A percentile compares a stretch with the other conserved stretches of the same genome.
Conservation (phyloP, 1,140 invertebrate species). For the Polyergus mexicanus region DNA sequence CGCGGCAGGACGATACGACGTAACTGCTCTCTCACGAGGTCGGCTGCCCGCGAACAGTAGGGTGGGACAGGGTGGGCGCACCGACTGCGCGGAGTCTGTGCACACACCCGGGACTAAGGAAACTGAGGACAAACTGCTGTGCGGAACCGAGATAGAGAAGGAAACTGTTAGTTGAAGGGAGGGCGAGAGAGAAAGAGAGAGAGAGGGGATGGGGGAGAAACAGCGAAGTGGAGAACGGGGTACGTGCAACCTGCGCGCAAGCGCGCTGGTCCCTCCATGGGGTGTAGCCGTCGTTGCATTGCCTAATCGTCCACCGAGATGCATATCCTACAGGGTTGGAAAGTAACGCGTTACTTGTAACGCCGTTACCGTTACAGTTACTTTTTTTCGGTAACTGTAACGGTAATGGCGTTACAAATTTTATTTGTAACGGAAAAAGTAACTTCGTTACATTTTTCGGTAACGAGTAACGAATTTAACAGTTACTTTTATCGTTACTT, state of each 20-base stretch:
- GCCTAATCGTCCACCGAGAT: constrained; percentile 54
- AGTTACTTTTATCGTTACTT: too few species aligned
- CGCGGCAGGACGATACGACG: constrained; percentile 62
- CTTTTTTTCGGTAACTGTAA: too few species aligned
- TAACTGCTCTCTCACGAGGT: constrained; percentile 68
- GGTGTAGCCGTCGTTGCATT: constrained; percentile 69
- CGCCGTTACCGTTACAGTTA: too few species aligned
- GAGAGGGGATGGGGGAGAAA: neutral
- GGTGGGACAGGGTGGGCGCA: constrained; percentile 53
- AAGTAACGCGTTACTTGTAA: too few species aligned
- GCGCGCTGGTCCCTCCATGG: constrained; percentile 63
- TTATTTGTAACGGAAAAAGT: too few species aligned
- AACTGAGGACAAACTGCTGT: constrained; percentile 42
- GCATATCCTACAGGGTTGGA: too few species aligned
- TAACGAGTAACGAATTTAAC: too few species aligned
- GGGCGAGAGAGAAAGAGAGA: neutral
- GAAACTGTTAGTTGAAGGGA: neutral
- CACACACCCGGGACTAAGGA: constrained; percentile 63
- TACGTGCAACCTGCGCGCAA: constrained; percentile 71
- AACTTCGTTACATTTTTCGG: too few species aligned
- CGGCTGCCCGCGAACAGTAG: constrained; percentile 44
- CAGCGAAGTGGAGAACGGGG: constrained; percentile 36
- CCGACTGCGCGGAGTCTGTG: constrained; percentile 52
- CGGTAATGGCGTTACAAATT: too few species aligned
- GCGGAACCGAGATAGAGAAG: constrained; percentile 4